Percentiles rank a stretch among this genome's conserved stretches.
phyloP scores from a whole-genome alignment of 2,797 vertebrate genomes.

The Tadarida brasiliensis region DNA sequence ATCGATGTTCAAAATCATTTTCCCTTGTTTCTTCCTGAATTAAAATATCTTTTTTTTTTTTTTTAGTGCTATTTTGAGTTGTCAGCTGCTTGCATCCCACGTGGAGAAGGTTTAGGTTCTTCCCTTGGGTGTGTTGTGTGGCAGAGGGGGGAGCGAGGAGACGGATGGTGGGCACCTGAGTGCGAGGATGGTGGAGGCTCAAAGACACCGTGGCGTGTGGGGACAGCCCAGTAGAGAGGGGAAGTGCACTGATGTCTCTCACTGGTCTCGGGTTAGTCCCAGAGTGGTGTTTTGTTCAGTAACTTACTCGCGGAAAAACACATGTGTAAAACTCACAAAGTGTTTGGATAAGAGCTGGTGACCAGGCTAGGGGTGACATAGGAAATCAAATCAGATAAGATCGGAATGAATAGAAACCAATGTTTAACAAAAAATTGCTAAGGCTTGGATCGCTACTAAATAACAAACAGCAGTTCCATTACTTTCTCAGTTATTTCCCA shows the following conservation, averaged over 20 bases:
- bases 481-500: background rate
- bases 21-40: background rate
- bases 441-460: background rate
- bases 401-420: rapidly evolving
- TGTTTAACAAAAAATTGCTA: rapidly evolving
- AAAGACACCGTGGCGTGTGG: background rate
- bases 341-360: background rate
- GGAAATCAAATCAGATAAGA: background rate
- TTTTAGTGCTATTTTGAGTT: too few relatives aligned
- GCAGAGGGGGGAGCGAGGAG: rapidly evolving
- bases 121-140: rapidly evolving
- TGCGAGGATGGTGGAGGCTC: rapidly evolving
- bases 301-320: background rate
- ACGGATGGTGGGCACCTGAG: rapidly evolving
- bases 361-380: background rate
- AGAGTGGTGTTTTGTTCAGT: rapidly evolving
- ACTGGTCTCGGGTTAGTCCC: rapidly evolving
- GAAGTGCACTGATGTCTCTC: rapidly evolving
- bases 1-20: background rate
- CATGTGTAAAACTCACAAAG: background rate
- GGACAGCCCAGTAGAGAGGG: rapidly evolving
- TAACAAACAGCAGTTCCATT: background rate
- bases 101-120: background rate
- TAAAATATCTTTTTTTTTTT: background rate
- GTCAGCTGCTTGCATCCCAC: rapidly evolving